A percentile compares a stretch with the other conserved stretches of the same genome.
These are phyloP conservation scores for Urocolius indicus DNA, from an alignment of 2,113 vertebrate species.

Conservation along the genomic window DNA sequence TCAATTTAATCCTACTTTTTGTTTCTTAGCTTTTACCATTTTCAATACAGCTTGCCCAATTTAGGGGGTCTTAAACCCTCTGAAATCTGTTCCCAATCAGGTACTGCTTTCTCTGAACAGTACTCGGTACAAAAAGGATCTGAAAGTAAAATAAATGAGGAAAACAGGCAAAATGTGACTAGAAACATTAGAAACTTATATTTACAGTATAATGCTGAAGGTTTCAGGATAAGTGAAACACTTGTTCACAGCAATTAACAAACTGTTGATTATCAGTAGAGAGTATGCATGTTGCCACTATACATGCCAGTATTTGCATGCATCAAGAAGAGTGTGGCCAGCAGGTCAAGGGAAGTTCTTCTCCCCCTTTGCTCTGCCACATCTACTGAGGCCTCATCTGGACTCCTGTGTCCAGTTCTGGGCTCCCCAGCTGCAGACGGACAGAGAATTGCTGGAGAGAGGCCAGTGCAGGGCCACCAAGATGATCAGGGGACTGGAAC, in stretches of 20 bases:
- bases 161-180: neutral
- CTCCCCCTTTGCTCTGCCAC: no score
- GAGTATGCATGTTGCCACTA: neutral
- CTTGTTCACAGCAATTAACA: neutral
- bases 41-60: neutral
- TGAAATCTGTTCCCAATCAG: neutral
- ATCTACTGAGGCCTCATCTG: no score
- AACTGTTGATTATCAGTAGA: neutral
- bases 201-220: neutral
- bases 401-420: no score
- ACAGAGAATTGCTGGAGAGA: no score
- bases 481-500: no score
- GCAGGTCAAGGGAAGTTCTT: no score
- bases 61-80: neutral
- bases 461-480: no score
- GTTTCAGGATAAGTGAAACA: neutral
- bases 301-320: neutral
- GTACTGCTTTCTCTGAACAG: neutral
- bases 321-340: no score
- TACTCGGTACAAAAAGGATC: neutral
- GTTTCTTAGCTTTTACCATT: neutral
- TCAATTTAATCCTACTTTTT: neutral
- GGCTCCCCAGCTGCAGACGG: no score
- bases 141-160: neutral
- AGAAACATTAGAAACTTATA: neutral